These are phyloP conservation scores for Eulithis testata DNA, from an alignment of 2,888 invertebrate genomes.

Conservation along the genomic window DNA sequence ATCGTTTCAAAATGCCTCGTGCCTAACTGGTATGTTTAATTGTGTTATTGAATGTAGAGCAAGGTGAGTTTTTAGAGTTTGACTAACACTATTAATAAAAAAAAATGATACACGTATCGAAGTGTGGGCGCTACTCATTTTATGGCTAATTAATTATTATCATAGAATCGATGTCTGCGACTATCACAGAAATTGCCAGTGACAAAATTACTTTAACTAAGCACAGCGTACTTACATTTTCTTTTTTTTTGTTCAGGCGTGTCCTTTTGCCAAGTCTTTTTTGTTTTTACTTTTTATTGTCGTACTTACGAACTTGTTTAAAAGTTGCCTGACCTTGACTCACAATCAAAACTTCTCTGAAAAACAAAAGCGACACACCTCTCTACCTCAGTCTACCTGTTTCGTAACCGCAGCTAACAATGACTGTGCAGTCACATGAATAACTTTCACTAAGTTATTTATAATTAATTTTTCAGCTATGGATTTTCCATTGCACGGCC, in stretches of 20 bases:
- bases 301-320: constrained; percentile 6
- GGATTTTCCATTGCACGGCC: too few relatives aligned
- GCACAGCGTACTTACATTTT: constrained; percentile 4
- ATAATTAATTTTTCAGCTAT: too few relatives aligned
- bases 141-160: constrained; percentile 24
- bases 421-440: too few relatives aligned
- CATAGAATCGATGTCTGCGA: constrained; percentile 18
- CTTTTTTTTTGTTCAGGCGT: too few relatives aligned
- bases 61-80: constrained; percentile 69
- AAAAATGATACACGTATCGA: constrained; percentile 1
- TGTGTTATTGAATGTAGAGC: constrained; percentile 75
- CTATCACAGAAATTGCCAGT: constrained; percentile 4
- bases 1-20: constrained; percentile 16
- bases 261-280: too few relatives aligned
- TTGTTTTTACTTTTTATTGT: too few relatives aligned
- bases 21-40: constrained; percentile 49
- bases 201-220: constrained; percentile 5
- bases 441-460: too few relatives aligned
- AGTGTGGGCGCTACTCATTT: constrained; percentile 45
- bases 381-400: not conserved
- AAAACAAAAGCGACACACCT: constrained; percentile 10
- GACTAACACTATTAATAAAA: constrained; percentile 61
- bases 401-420: not conserved
- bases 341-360: constrained; percentile 16
- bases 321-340: constrained; percentile 26